phyloP scores from a whole-genome alignment of 2,113 vertebrate species.

The Lampris megalopsis region DNA sequence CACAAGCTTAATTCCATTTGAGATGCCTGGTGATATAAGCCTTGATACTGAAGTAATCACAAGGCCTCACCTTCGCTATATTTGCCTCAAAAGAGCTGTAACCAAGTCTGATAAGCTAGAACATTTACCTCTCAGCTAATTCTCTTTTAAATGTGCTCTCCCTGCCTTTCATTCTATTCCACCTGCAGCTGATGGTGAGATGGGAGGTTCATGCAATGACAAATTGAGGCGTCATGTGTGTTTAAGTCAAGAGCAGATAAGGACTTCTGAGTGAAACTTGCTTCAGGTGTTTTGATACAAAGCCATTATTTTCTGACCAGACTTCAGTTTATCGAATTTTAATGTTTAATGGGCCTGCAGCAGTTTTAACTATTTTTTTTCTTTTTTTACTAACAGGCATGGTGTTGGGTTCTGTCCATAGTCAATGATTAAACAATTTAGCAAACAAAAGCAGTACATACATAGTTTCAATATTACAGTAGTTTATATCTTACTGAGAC shows the following conservation, averaged over 20 bases:
- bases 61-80: neutral
- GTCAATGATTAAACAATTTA: too few species aligned
- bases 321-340: neutral
- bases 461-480: neutral
- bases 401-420: neutral
- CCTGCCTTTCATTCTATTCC: neutral
- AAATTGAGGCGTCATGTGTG: neutral
- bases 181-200: neutral
- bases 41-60: neutral
- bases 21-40: neutral
- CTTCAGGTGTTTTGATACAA: neutral
- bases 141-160: neutral
- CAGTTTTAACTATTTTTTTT: neutral
- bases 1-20: too few species aligned
- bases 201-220: neutral
- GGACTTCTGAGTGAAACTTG: neutral
- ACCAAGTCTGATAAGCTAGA: neutral
- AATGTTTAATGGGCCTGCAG: neutral
- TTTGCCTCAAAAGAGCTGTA: neutral
- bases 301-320: neutral
- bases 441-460: too few species aligned
- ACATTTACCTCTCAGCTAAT: neutral
- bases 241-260: neutral
- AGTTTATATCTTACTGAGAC: constrained; percentile 3
- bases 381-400: constrained; percentile 1